Conservation (phyloP, 2,113 vertebrate species). For the Setophaga petechia region DNA sequence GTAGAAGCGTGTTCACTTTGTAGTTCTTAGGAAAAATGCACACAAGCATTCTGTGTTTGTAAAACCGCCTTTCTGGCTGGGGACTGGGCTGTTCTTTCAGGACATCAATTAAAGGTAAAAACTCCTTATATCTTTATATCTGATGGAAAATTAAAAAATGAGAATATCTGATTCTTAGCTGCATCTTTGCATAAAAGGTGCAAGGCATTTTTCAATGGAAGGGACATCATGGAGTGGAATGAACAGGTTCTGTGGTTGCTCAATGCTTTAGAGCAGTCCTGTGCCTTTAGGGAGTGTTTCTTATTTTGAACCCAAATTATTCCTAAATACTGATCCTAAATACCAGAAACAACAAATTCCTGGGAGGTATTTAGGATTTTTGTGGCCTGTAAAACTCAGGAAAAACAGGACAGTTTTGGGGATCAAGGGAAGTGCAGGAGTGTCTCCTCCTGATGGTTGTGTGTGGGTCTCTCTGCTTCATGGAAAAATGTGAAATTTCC, state of each 20-base stretch:
- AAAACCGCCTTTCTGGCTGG: neutral
- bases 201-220: neutral
- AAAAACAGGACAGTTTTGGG: neutral
- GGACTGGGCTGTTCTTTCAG: neutral
- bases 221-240: neutral
- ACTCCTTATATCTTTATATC: neutral
- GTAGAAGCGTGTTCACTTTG: neutral
- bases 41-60: neutral
- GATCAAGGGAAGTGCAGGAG: neutral
- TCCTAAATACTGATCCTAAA: neutral
- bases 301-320: neutral
- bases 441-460: neutral
- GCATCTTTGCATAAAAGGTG: neutral
- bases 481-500: neutral
- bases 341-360: neutral
- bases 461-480: neutral
- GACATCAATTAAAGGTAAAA: neutral
- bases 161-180: neutral
- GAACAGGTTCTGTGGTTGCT: neutral
- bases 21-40: neutral
- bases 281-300: neutral
- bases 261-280: neutral
- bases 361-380: neutral
- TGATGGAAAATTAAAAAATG: neutral
- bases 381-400: neutral